These are phyloP conservation scores for Seriola rivoliana DNA, from an alignment of 2,113 vertebrate species.

Conservation along the genomic window DNA sequence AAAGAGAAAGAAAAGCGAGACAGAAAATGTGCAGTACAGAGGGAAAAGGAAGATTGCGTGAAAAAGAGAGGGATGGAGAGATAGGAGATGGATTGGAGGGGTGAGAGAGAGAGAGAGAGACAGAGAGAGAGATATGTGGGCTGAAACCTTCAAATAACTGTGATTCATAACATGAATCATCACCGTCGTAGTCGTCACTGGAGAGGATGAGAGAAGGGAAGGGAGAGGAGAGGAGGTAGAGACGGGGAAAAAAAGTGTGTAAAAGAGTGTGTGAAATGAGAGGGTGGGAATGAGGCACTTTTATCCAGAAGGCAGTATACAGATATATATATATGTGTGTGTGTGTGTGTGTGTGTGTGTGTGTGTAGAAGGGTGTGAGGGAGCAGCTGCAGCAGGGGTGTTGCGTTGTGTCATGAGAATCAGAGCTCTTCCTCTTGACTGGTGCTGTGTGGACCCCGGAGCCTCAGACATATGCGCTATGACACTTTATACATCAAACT, in stretches of 20 bases:
- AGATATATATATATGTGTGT: background rate
- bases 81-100: background rate
- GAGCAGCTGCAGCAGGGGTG: slow-evolving; percentile 43
- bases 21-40: slow-evolving; percentile 4
- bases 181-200: slow-evolving; percentile 51
- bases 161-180: slow-evolving; percentile 80
- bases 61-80: slow-evolving; percentile 1
- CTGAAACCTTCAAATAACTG: slow-evolving; percentile 75
- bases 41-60: slow-evolving; percentile 11
- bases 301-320: slow-evolving; percentile 22
- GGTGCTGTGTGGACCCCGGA: background rate
- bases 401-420: slow-evolving; percentile 34
- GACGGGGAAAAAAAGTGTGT: slow-evolving; percentile 8
- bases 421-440: slow-evolving; percentile 23
- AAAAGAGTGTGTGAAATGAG: slow-evolving; percentile 35
- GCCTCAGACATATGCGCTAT: slow-evolving; percentile 15
- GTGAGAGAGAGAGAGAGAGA: background rate
- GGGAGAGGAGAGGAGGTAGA: slow-evolving; percentile 38
- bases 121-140: slow-evolving; percentile 58
- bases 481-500: slow-evolving; percentile 17
- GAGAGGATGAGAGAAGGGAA: slow-evolving; percentile 48
- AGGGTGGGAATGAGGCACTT: slow-evolving; percentile 30
- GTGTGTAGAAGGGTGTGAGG: slow-evolving; percentile 20
- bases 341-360: slow-evolving; percentile 15
- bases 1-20: slow-evolving; percentile 45